Evolutionary conservation across 2,113 vertebrate species (phyloP).

Genomic region (Brienomyrus longianalis): DNA sequence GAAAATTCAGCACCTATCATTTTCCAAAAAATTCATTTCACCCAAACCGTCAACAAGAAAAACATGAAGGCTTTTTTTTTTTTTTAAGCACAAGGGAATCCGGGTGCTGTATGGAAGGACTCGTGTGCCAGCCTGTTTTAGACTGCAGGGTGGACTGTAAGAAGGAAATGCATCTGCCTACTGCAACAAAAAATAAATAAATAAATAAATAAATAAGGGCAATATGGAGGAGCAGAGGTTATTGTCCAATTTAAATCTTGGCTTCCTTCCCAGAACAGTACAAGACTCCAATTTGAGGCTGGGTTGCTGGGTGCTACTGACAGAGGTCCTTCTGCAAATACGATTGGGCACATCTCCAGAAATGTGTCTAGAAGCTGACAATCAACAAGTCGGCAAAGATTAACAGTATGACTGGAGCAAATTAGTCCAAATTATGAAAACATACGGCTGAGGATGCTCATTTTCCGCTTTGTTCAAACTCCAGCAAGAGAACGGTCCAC

Average conservation of each 20-base stretch:
- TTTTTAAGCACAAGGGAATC: neutral
- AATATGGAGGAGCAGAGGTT: slow-evolving; percentile 99
- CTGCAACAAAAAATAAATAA: slow-evolving; percentile 80
- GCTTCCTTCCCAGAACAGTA: slow-evolving; percentile 93
- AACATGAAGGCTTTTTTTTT: neutral
- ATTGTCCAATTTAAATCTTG: slow-evolving; percentile 99
- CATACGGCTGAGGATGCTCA: slow-evolving; percentile 71
- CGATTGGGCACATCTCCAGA: slow-evolving; percentile 85
- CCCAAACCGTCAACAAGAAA: neutral
- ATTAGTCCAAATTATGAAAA: slow-evolving; percentile 95
- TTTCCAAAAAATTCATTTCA: neutral
- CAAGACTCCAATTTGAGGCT: slow-evolving; percentile 99
- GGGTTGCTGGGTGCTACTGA: slow-evolving; percentile 95
- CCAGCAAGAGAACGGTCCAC: neutral
- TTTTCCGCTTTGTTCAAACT: slow-evolving; percentile 38
- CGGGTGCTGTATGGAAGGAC: slow-evolving; percentile 26
- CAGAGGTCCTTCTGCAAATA: slow-evolving; percentile 90
- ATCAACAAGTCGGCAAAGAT: slow-evolving; percentile 98
- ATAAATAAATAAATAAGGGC: slow-evolving; percentile 90
- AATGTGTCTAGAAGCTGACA: slow-evolving; percentile 94
- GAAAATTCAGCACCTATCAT: neutral
- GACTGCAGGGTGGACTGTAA: slow-evolving; percentile 92
- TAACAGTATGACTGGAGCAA: slow-evolving; percentile 84
- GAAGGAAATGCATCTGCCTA: slow-evolving; percentile 98
- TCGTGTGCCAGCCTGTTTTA: slow-evolving; percentile 99